Base-by-base conservation (phyloP, 2,797 vertebrate genomes). In the Enteromius thamalakanensis region DNA sequence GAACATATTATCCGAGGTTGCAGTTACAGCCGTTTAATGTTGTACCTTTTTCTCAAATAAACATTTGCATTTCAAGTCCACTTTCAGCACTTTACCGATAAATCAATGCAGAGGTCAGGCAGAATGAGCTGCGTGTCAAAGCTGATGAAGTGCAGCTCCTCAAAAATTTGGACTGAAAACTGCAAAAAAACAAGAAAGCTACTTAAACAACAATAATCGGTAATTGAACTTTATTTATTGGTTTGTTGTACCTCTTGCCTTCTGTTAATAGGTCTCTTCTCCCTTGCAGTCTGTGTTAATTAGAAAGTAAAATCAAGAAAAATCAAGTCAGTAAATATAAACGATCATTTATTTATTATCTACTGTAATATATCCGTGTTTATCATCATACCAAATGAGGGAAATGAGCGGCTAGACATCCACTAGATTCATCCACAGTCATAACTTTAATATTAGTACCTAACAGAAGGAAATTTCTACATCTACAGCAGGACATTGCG, bases 381-480 rank as follows among this genome's bases (percentile, higher is more conserved):
- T 70, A 45, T 45, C 12, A 40, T 87, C 82, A 1, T 91, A 95
- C 94, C 93, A 94, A 74, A 86, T 90, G 86, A 45, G 29, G 82
- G 87, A 98, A 99, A 77, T 97, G 95, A 37, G 97, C 97, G 6
- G 94, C 94, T 87, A 98, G 87, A 40, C 95, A 95, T 70, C 95
- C 96, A 1, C 92, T 95, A 3, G 95, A 94, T 42, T 95, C 90
- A 82, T 97, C 96, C 92, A 95, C 94, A 76, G 97, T 97, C 95
- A 99, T 92, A 76, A 96, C 93, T 88, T 98, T 98, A 0, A 92
- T 94, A 69, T 91, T 89, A 0, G 91, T 94, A 45, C 91, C 93
- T 87, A 92, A 88, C 87, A 99, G 95, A 72, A 95, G 94, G 85
- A 99, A 98, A 86, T 93, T 96, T 40, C 97, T 94, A 86, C 96